Evolutionary conservation across 2,888 invertebrate genomes (phyloP).

Genomic region (Willowsia nigromaculata): DNA sequence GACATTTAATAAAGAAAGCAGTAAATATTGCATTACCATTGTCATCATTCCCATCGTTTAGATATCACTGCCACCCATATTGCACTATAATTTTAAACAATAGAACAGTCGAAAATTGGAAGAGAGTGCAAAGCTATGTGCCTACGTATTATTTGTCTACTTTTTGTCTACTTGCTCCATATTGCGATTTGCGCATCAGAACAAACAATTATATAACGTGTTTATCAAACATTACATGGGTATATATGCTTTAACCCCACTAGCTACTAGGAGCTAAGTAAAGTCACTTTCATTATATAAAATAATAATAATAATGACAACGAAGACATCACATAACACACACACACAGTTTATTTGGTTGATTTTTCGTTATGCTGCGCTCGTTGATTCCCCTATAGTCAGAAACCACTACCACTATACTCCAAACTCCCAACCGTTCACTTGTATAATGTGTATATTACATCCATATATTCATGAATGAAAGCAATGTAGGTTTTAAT

Average conservation of each 20-base stretch:
- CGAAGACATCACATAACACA: slow-evolving; percentile 18
- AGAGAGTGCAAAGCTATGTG: background rate
- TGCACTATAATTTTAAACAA: background rate
- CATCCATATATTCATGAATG: slow-evolving; percentile 43
- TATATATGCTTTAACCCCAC: too few species aligned
- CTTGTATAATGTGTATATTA: background rate
- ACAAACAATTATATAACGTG: background rate
- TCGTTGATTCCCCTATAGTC: background rate
- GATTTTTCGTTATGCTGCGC: slow-evolving; percentile 48
- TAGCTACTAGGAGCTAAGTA: background rate
- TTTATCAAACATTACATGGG: background rate
- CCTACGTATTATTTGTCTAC: background rate
- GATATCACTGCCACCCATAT: background rate
- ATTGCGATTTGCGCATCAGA: background rate
- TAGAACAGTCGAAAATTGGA: background rate
- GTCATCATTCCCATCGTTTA: slow-evolving; percentile 32
- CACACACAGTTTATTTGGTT: slow-evolving; percentile 44
- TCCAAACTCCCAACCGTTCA: background rate
- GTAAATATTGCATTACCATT: slow-evolving; percentile 25
- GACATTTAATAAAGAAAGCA: slow-evolving; percentile 45
- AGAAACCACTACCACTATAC: background rate
- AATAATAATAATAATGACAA: slow-evolving; percentile 10
- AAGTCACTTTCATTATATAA: slow-evolving; percentile 62
- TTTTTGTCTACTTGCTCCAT: background rate
- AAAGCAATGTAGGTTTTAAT: slow-evolving; percentile 31